Base-by-base conservation (phyloP, 2,113 vertebrate species). In the Crotalus tigris region DNA sequence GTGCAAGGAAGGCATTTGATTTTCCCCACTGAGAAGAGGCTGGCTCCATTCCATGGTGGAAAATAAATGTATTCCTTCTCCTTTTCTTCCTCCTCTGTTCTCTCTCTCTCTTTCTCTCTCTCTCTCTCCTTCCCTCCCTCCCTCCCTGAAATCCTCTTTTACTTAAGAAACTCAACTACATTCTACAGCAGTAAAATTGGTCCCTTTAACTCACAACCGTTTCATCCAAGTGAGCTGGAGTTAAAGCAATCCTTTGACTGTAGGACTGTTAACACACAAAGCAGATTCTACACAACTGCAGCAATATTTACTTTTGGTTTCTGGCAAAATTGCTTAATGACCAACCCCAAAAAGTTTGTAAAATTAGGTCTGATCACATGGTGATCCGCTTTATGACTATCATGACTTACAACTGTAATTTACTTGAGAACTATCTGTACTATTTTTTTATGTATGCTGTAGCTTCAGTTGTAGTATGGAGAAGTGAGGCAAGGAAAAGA, bases 51-150 rank as follows among this genome's bases (percentile, higher is more conserved):
- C 86, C 49, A 15, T 75, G 33, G 0, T 44, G 75, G 94, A 93
- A 95, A 95, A 87, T 9, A n/a, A 90, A 5, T 39, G 58, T 87
- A 44, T 90, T 49, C 90, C 75, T 75, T 39, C 87, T 89, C 88
- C 51, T 10, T 46, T 51, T 6, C 55, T 7, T 15, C 13, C 46
- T 1, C 19, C 55, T 24, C 1, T 51, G 49, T 1, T 1, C 29
- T 29, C 53, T 61, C 55, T 58, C 57, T 87, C 9, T 61, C 24
- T 1, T 1, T 24, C 57, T 17, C 23, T 29, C 19, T 23, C 87
- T 21, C n/a, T n/a, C 1, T 2, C 59, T 51, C 59, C n/a, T 3
- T 49, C 49, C 7, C 46, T 29, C 53, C 54, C 44, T 58, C 87
- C 10, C n/a, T n/a, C 1, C 1, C 59, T 51, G 3, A 90, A 3